Conservation (phyloP, 2,113 vertebrate genomes). For the Chaetorhynchus papuensis region DNA sequence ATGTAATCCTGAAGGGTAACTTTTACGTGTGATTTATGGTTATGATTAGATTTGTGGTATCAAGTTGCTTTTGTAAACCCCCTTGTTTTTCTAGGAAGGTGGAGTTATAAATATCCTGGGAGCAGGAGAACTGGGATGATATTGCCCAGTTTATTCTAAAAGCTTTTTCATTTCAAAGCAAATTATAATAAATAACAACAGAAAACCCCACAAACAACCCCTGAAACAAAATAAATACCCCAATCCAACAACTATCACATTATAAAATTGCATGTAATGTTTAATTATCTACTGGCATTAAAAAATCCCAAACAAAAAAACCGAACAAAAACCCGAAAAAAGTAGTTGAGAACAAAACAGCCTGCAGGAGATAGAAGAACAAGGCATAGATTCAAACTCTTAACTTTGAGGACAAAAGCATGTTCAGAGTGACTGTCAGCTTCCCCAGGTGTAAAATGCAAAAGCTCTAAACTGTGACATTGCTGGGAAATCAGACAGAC, state of each 20-base stretch:
- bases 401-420: conserved; percentile 39
- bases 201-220: accelerated
- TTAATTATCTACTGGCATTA: conserved; percentile 26
- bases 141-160: background rate
- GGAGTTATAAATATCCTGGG: background rate
- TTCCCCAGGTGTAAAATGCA: conserved; percentile 28
- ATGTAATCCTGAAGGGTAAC: background rate
- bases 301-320: background rate
- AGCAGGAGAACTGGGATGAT: background rate
- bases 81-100: background rate
- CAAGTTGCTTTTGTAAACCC: background rate
- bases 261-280: background rate
- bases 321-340: background rate
- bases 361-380: background rate
- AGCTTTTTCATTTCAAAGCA: background rate
- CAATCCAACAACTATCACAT: background rate
- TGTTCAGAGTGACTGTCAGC: conserved; percentile 40
- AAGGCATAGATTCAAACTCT: conserved; percentile 48
- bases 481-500: background rate
- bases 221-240: background rate
- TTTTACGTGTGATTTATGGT: background rate
- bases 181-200: background rate
- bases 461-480: conserved; percentile 8
- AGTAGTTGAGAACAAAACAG: background rate
- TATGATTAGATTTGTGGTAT: conserved; percentile 1